Evolutionary conservation across 2,113 vertebrate genomes (phyloP).

Genomic region (Hipposideros armiger): DNA sequence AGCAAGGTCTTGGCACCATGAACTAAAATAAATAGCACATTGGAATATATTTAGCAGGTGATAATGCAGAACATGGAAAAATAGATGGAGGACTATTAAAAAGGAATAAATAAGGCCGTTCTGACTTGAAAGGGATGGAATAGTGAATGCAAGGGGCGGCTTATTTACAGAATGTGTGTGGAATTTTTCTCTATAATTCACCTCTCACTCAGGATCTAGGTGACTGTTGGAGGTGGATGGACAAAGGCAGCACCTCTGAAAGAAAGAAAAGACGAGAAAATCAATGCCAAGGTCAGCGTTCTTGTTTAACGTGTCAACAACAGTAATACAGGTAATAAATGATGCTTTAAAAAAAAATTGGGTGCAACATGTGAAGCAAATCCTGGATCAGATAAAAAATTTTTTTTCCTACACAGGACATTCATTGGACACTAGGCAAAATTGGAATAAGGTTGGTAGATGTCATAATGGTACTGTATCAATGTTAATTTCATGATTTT

Average conservation of each 20-base stretch:
- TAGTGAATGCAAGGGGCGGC: accelerated
- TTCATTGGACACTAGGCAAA: background rate
- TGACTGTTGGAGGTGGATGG: background rate
- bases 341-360: background rate
- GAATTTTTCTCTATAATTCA: slow-evolving; percentile 10
- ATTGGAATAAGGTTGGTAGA: background rate
- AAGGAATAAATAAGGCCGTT: background rate
- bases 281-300: background rate
- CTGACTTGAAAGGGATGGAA: background rate
- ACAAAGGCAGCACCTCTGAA: background rate
- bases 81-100: accelerated
- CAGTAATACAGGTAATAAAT: background rate
- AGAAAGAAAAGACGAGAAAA: background rate
- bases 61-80: background rate
- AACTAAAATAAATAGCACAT: background rate
- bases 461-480: background rate
- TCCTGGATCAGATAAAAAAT: background rate
- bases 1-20: background rate
- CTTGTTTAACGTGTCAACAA: background rate
- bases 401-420: background rate
- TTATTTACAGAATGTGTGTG: background rate
- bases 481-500: background rate
- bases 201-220: background rate
- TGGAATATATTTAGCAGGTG: background rate
- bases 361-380: background rate